A percentile compares a stretch with the other conserved stretches of the same genome.
Conservation (phyloP, 2,797 vertebrate species). For the Rhinophrynus dorsalis region DNA sequence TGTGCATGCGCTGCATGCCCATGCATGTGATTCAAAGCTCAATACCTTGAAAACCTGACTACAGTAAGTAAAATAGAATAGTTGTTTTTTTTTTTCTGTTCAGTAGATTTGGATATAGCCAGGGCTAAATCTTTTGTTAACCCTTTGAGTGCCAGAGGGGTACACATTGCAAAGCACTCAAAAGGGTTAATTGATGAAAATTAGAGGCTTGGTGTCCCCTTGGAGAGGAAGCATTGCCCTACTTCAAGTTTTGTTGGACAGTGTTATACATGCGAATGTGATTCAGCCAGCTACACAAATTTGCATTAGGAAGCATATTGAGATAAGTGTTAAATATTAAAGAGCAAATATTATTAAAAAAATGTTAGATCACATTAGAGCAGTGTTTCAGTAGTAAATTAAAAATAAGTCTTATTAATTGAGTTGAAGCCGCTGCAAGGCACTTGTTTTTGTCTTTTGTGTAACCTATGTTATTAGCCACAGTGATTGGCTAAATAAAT, state of each 20-base stretch:
- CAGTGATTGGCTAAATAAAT: constrained; percentile 37
- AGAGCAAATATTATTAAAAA: constrained; percentile 42
- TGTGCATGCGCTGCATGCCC: too few species aligned
- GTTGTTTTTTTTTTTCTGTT: too few species aligned
- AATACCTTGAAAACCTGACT: too few species aligned
- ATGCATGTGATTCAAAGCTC: too few species aligned
- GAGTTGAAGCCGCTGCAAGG: neutral
- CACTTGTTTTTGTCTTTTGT: neutral
- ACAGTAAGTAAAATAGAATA: too few species aligned
- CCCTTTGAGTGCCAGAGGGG: too few species aligned
- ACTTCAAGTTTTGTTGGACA: neutral
- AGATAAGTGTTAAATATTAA: constrained; percentile 41
- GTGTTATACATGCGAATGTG: constrained; percentile 29
- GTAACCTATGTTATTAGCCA: neutral
- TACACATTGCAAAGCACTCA: too few species aligned
- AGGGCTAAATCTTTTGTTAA: too few species aligned
- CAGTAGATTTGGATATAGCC: too few species aligned
- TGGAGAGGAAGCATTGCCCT: too few species aligned
- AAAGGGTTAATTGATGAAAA: too few species aligned
- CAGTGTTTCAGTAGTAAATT: constrained; percentile 30
- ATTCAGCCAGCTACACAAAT: constrained; percentile 8
- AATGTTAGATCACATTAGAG: constrained; percentile 24
- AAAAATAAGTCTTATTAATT: constrained; percentile 36
- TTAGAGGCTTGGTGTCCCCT: too few species aligned
- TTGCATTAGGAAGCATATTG: neutral